Conservation (phyloP, 2,797 vertebrate genomes). For the Neosalanx taihuensis region DNA sequence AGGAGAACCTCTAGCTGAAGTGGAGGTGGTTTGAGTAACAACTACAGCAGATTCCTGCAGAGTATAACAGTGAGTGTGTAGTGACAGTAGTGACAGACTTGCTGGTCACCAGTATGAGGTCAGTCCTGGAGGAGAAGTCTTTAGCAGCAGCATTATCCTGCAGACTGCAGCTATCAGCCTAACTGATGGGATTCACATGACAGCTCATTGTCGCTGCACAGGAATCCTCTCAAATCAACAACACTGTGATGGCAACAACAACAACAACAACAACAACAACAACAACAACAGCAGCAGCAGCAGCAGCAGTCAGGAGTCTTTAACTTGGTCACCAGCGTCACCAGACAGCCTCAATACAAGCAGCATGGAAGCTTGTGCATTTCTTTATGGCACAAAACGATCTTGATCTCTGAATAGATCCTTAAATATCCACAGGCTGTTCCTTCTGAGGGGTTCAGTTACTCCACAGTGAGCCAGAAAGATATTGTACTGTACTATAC, state of each 20-base stretch:
- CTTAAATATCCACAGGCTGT: too few species aligned
- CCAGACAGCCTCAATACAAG: background rate
- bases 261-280: too few species aligned
- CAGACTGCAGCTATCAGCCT: background rate
- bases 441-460: too few species aligned
- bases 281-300: background rate
- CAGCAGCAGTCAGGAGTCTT: background rate
- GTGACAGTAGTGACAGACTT: background rate
- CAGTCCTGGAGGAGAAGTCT: background rate
- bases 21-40: background rate
- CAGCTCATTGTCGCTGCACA: background rate
- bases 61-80: background rate
- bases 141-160: too few species aligned
- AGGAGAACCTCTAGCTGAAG: background rate
- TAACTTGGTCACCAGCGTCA: background rate
- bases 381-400: too few species aligned
- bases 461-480: too few species aligned
- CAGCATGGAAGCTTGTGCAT: background rate
- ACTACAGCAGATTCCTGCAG: background rate
- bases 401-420: too few species aligned
- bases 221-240: conserved; percentile 9
- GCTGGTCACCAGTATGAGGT: background rate
- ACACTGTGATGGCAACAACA: background rate
- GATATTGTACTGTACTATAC: too few species aligned
- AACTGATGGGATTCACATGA: background rate